phyloP scores from a whole-genome alignment of 1,140 invertebrate species.

The Ceratosolen fusciceps region DNA sequence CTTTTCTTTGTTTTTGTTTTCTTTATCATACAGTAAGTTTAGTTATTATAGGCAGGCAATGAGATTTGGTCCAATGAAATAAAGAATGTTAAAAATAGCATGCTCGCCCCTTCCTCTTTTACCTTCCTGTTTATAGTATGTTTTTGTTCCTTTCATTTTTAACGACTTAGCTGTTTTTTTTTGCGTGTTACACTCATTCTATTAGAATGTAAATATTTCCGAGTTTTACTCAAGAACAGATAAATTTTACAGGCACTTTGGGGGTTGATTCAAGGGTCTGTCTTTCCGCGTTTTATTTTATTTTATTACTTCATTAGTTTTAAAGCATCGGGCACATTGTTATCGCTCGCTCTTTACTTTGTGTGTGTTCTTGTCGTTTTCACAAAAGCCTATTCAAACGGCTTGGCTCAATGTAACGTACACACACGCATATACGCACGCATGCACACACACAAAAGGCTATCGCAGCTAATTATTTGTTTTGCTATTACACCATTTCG shows the following conservation, averaged over 20 bases:
- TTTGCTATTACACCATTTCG: conserved; percentile 30
- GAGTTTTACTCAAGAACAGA: conserved; percentile 66
- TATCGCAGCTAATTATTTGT: conserved; percentile 46
- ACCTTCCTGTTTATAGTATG: conserved; percentile 3
- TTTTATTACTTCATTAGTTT: conserved; percentile 29
- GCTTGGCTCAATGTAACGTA: conserved; percentile 46
- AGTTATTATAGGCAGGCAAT: background rate
- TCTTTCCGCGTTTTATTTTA: conserved; percentile 51
- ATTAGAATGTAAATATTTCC: conserved; percentile 66
- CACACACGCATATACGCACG: too few relatives aligned
- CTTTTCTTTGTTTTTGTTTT: too few relatives aligned
- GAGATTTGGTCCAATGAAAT: conserved; percentile 28
- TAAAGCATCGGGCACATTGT: background rate
- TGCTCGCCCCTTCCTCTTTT: conserved; percentile 32
- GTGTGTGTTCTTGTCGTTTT: conserved; percentile 19
- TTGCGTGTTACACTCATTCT: conserved; percentile 64
- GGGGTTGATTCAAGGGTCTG: conserved; percentile 61
- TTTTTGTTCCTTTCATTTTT: conserved; percentile 28
- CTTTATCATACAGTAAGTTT: conserved; percentile 1
- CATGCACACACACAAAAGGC: too few relatives aligned
- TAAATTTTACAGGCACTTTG: conserved; percentile 65
- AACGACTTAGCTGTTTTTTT: conserved; percentile 53
- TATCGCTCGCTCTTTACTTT: conserved; percentile 22
- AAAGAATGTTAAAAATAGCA: conserved; percentile 39
- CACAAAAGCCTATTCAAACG: background rate